phyloP scores from a whole-genome alignment of 2,797 vertebrate genomes.

The Sorex maritimensis region DNA sequence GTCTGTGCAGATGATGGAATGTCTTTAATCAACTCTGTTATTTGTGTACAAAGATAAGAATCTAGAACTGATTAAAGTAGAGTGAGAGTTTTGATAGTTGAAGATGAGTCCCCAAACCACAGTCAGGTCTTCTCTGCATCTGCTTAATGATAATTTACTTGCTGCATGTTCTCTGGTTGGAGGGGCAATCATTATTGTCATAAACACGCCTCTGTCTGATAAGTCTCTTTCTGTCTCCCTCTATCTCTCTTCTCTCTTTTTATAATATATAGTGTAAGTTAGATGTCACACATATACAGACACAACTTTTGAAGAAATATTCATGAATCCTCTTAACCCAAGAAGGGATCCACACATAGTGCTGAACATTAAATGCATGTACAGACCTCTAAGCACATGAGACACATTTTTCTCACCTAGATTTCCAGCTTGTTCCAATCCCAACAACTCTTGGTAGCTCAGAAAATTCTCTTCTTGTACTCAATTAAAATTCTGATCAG shows the following conservation, averaged over 20 bases:
- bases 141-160: background rate
- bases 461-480: background rate
- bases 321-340: too few relatives aligned
- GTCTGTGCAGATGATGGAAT: background rate
- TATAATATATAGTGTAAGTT: too few relatives aligned
- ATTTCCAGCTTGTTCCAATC: background rate
- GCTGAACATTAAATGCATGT: background rate
- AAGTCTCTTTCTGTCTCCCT: too few relatives aligned
- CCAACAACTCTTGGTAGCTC: background rate
- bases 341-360: background rate
- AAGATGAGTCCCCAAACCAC: background rate
- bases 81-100: background rate
- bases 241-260: too few relatives aligned
- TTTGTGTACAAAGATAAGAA: background rate
- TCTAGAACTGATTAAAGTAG: background rate
- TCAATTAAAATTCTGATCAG: background rate
- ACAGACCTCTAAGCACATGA: background rate
- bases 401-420: background rate
- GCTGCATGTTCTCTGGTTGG: background rate
- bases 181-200: background rate
- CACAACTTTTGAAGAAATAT: background rate
- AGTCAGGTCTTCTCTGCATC: background rate
- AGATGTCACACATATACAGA: background rate
- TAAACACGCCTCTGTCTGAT: too few relatives aligned
- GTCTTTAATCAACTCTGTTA: background rate